Conservation (phyloP, 1,140 invertebrate species). For the Camponotus floridanus region DNA sequence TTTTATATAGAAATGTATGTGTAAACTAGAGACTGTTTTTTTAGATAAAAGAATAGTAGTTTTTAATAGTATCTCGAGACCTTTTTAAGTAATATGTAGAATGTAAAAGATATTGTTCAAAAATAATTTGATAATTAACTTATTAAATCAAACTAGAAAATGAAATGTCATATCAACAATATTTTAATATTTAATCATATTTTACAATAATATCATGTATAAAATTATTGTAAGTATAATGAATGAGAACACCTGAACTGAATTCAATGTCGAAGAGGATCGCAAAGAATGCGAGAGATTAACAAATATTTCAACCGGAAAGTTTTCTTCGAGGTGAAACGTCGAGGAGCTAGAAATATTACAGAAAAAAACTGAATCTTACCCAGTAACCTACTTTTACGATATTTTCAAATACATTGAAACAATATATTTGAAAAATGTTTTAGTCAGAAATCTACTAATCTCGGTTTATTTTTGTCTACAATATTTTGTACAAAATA, state of each 20-base stretch:
- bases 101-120: background rate
- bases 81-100: background rate
- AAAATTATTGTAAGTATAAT: background rate
- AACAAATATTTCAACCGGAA: constrained; percentile 27
- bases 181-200: too few species aligned
- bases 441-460: background rate
- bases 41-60: too few species aligned
- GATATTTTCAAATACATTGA: constrained; percentile 29
- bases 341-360: constrained; percentile 3
- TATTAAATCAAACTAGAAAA: background rate
- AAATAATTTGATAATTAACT: background rate
- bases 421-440: too few species aligned
- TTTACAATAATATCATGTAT: too few species aligned
- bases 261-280: background rate
- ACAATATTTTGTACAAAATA: background rate
- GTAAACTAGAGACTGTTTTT: background rate
- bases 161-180: background rate
- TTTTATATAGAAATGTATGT: background rate
- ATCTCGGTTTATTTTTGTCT: background rate
- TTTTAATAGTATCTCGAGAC: background rate
- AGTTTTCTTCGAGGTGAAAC: background rate
- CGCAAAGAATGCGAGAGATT: background rate
- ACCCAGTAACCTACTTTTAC: constrained; percentile 46
- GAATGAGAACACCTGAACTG: background rate
- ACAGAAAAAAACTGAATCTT: constrained; percentile 38